A percentile compares a stretch with the other conserved stretches of the same genome.
Conservation (phyloP, 23 tunicate genomes). For the Diplosoma virens region DNA sequence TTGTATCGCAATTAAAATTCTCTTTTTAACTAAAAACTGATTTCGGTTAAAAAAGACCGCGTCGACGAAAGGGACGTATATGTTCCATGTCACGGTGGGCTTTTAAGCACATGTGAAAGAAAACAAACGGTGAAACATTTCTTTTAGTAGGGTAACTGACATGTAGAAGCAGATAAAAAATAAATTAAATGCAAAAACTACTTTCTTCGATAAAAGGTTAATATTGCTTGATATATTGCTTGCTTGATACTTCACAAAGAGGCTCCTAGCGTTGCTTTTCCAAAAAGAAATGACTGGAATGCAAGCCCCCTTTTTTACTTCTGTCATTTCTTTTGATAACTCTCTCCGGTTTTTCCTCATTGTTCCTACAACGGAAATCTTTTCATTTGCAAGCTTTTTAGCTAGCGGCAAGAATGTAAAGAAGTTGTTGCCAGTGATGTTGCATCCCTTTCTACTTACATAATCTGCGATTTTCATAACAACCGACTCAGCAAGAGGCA, state of each 20-base stretch:
- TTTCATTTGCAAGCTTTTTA: neutral
- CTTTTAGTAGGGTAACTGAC: no score
- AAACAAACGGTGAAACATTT: no score
- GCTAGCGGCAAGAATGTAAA: conserved; percentile 1
- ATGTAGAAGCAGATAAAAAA: no score
- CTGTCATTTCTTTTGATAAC: conserved; percentile 14
- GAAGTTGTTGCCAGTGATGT: conserved; percentile 8
- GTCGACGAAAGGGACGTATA: no score
- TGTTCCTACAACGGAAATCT: conserved; percentile 6
- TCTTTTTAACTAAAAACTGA: no score
- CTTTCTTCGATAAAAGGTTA: no score
- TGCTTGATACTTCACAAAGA: neutral
- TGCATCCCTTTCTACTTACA: neutral
- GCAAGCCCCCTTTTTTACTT: neutral
- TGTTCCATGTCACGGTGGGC: no score
- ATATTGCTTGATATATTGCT: no score
- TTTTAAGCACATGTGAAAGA: no score
- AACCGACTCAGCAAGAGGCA: conserved; percentile 15
- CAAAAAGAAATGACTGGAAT: conserved; percentile 15
- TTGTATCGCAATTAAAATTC: no score
- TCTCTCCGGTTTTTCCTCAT: conserved; percentile 7
- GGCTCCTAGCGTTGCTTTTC: neutral
- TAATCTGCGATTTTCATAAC: neutral
- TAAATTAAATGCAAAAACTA: no score
- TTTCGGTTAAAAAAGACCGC: no score